Percentiles rank a stretch among this genome's conserved stretches.
These are phyloP conservation scores for Buceros bicornis DNA, from an alignment of 2,797 vertebrate genomes.

Conservation along the genomic window DNA sequence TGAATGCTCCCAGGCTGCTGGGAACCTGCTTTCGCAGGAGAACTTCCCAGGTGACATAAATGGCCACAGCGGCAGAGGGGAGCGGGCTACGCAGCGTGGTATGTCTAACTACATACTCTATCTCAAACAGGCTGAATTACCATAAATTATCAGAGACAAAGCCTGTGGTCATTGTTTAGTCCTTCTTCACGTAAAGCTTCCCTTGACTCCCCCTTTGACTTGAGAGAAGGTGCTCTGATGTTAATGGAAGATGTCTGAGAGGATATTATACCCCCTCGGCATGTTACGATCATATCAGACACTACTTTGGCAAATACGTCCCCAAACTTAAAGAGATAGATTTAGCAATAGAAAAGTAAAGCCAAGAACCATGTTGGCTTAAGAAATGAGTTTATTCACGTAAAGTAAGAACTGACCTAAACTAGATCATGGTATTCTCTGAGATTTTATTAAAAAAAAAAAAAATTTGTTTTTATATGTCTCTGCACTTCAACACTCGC, in stretches of 20 bases:
- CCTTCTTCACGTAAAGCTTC: background rate
- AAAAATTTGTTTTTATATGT: background rate
- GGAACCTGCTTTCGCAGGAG: background rate
- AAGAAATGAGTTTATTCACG: constrained; percentile 10
- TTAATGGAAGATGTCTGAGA: background rate
- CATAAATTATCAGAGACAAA: background rate
- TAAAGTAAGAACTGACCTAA: constrained; percentile 51
- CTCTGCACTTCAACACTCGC: constrained; percentile 58
- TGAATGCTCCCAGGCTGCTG: background rate
- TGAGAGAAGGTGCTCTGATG: background rate
- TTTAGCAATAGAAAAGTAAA: constrained; percentile 27
- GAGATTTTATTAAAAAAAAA: background rate
- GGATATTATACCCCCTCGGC: background rate
- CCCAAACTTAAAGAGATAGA: background rate
- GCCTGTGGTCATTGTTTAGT: background rate
- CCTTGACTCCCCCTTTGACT: background rate
- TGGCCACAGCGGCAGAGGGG: background rate
- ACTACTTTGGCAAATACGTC: background rate
- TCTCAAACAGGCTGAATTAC: background rate
- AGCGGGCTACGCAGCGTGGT: background rate
- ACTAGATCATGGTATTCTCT: constrained; percentile 3
- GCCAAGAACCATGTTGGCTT: constrained; percentile 19
- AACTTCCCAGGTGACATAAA: background rate
- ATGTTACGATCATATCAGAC: background rate
- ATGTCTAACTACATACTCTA: background rate